A percentile compares a stretch with the other conserved stretches of the same genome.
Evolutionary conservation across 2,113 vertebrate genomes (phyloP).

Genomic region (Corvus moneduloides): DNA sequence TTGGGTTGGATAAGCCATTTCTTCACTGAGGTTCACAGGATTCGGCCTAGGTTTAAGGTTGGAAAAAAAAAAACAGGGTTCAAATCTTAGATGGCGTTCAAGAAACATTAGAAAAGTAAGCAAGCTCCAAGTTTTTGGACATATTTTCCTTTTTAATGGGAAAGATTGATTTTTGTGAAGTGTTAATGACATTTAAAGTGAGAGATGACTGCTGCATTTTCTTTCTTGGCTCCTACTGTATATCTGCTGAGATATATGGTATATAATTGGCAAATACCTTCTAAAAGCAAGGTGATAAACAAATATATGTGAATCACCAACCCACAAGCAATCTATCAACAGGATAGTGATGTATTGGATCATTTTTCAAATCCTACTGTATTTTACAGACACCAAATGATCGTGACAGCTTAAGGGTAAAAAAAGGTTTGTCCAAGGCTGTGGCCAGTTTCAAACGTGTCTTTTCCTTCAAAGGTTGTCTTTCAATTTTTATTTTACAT

Average conservation of each 20-base stretch:
- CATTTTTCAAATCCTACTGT: neutral
- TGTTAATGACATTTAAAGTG: constrained; percentile 17
- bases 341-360: neutral
- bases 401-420: neutral
- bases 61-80: neutral
- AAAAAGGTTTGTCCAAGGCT: neutral
- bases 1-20: neutral
- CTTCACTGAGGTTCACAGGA: neutral
- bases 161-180: neutral
- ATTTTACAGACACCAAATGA: neutral
- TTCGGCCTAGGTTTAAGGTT: neutral
- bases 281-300: constrained; percentile 9
- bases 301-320: constrained; percentile 43
- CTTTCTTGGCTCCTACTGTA: neutral
- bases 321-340: neutral
- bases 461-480: neutral
- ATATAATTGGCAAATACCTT: constrained; percentile 28
- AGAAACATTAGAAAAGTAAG: neutral
- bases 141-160: neutral
- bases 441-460: neutral
- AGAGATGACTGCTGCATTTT: constrained; percentile 3
- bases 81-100: neutral
- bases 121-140: neutral
- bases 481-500: neutral
- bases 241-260: neutral